Evolutionary conservation across 2,888 invertebrate species (phyloP), one percentile per base, ranked within the genome.

Genomic region (Philereme vetulata): DNA sequence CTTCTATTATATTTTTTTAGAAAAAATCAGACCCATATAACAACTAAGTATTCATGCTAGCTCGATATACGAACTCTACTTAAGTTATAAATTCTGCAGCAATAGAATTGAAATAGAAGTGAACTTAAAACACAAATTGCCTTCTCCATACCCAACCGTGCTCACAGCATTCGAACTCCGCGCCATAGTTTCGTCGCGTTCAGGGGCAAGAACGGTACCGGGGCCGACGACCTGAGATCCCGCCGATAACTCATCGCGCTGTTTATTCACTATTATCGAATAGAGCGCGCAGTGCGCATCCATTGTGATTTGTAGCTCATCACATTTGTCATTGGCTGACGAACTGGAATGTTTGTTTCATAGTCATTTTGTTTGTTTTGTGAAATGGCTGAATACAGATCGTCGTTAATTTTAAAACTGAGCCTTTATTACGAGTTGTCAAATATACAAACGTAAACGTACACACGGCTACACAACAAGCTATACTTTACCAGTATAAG

Each of bases 171-270:
- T 70, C 34, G 43, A 63, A 56, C 60, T 75, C 68, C 54, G 71
- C 71, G 69, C 74, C 46, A 57, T 75, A 81, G 87, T 87, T 88
- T 88, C 81, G 88, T 86, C 85, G 86, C 83, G 85, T 86, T 83
- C 89, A 86, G 90, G 84, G 89, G 88, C 90, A 87, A 88, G 86
- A 91, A 91, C 91, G 90, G 91, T 88, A 90, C 90, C 77, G 87
- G 85, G 90, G 91, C 77, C 91, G 88, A 89, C 86, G 92, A 92
- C 91, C 92, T 84, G 83, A 86, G 88, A 89, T 90, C 85, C 77
- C 73, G 79, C 74, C 87, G 90, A 91, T 91, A 90, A 84, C 88
- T 90, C 91, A 89, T 90, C 86, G 87, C 79, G 73, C 82, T 89
- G 85, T 91, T 91, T 89, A 88, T 89, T 90, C 88, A 88, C 88